Evolutionary conservation across 2,113 vertebrate genomes (phyloP), one percentile per base, ranked within the genome.

Genomic region (Colius striatus): DNA sequence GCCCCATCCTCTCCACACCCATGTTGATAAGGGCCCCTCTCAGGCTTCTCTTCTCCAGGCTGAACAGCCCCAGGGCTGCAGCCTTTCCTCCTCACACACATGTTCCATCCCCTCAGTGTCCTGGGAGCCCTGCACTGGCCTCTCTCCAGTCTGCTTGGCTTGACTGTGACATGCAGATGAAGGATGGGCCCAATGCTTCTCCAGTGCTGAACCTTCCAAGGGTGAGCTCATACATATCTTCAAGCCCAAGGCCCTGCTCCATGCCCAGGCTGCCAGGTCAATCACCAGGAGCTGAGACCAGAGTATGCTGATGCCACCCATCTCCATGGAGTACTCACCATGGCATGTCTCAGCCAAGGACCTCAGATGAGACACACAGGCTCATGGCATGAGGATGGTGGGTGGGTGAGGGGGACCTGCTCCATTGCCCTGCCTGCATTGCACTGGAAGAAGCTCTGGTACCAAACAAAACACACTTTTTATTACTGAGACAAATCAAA

Each of bases 101-200:
- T 41, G 38, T 41, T 41, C 38, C 38, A 41, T 41, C 38, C 38
- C 38, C 38, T 41, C 38, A 41, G 38, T 12, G 12, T 41, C 38
- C 12, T 41, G 38, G 38, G 9, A 12, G 38, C 38, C 38, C 38
- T 41, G 38, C 38, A 10, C 38, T 41, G 38, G 38, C 38, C 9
- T 41, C 12, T 41, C 38, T 41, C 38, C 38, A 4, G 0, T 0
- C 13, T 36, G 53, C 38, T 57, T 65, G 74, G 8, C 11, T 54
- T 34, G 23, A 16, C 19, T 20, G 43, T 0, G 5, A 7, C 0
- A 0, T 25, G 61, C 6, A 36, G 57, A 11, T 29, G 51, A 25
- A 66, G 71, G 80, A 70, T 51, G 10, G 25, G 8, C 18, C 26
- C 1, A 3, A 20, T 4, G 5, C 9, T 43, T 14, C n/a, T 60